These are phyloP conservation scores for Drosophila stalkeri DNA, from an alignment of 2,888 invertebrate species.

Conservation along the genomic window DNA sequence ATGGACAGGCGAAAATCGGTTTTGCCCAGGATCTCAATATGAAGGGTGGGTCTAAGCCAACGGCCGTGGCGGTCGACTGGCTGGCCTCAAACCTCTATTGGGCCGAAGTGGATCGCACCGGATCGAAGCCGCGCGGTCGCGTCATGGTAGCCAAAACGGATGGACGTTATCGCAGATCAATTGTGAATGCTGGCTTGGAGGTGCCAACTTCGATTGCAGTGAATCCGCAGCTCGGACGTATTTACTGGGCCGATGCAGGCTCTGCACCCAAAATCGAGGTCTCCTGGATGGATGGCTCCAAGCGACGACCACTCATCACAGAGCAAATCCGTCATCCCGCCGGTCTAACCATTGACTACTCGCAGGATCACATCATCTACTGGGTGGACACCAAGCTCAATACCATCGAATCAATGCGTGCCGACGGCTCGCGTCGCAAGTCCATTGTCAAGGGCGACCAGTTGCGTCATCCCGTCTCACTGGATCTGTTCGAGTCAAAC, in stretches of 20 bases:
- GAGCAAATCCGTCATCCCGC: constrained; percentile 94
- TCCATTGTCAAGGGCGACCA: constrained; percentile 90
- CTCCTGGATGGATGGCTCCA: constrained; percentile 98
- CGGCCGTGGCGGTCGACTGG: constrained; percentile 97
- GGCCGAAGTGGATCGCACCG: constrained; percentile 93
- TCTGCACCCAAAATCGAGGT: constrained; percentile 96
- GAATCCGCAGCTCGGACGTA: constrained; percentile 93
- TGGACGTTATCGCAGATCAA: constrained; percentile 93
- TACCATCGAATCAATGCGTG: constrained; percentile 93
- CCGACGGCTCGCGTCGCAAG: constrained; percentile 92
- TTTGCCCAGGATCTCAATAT: constrained; percentile 94
- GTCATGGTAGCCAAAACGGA: constrained; percentile 96
- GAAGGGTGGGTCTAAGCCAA: constrained; percentile 93
- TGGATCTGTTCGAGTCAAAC: constrained; percentile 97
- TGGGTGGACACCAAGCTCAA: constrained; percentile 98
- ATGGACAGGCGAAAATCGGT: constrained; percentile 92
- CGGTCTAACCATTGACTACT: constrained; percentile 95
- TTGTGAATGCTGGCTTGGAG: constrained; percentile 92
- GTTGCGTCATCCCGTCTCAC: constrained; percentile 91
- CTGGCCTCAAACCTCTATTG: constrained; percentile 97
- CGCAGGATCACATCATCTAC: constrained; percentile 95
- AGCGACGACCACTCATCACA: constrained; percentile 92
- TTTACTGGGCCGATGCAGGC: constrained; percentile 98
- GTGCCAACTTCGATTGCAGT: constrained; percentile 95
- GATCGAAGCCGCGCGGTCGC: constrained; percentile 90